Evolutionary conservation across 2,797 vertebrate species (phyloP).

Genomic region (Hoplostethus mediterraneus): DNA sequence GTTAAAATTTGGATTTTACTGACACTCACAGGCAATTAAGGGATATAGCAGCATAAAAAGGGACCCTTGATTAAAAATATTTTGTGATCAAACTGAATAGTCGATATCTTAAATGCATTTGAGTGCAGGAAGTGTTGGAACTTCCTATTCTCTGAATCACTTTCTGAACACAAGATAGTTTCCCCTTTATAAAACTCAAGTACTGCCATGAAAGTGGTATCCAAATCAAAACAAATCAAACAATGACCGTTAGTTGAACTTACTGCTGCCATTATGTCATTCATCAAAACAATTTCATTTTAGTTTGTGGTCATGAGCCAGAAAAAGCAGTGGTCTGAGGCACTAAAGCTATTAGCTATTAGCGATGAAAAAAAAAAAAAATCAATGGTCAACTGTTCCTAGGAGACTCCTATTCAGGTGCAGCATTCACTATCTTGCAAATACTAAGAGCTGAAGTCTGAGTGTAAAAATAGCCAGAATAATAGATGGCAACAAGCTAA

Average conservation of each 20-base stretch:
- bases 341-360: constrained; percentile 85
- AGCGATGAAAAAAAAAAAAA: constrained; percentile 83
- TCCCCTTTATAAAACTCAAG: neutral
- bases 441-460: constrained; percentile 75
- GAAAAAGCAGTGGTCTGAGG: constrained; percentile 76
- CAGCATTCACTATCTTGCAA: constrained; percentile 85
- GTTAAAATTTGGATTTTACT: constrained; percentile 40
- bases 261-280: constrained; percentile 6
- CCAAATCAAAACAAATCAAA: neutral
- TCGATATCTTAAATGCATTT: neutral
- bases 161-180: neutral
- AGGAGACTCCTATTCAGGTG: constrained; percentile 84
- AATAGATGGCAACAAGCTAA: constrained; percentile 51
- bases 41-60: neutral
- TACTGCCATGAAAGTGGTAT: too few relatives aligned
- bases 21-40: constrained; percentile 38
- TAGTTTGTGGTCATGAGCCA: constrained; percentile 64
- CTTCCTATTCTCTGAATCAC: neutral
- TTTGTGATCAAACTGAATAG: neutral
- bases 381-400: constrained; percentile 89
- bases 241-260: constrained; percentile 8
- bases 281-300: constrained; percentile 33
- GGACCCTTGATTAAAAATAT: too few relatives aligned
- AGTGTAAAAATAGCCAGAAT: constrained; percentile 55
- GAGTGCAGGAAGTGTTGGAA: neutral